These are phyloP conservation scores for Drosophila pallidifrons DNA, from an alignment of 1,140 invertebrate species.

Conservation along the genomic window DNA sequence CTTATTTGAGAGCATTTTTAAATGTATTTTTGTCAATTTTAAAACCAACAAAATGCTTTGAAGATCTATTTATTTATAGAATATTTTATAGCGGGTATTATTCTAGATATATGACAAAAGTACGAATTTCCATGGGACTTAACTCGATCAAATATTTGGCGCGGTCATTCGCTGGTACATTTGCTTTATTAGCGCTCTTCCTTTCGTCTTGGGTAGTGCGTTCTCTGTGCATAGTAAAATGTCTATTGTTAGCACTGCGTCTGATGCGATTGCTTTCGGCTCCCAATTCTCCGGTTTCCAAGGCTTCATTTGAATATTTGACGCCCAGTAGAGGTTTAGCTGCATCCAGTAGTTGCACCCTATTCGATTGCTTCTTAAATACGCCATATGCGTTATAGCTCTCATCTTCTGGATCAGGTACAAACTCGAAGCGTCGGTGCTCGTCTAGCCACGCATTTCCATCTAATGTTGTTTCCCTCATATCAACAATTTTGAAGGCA, in stretches of 20 bases:
- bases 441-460: conserved; percentile 77
- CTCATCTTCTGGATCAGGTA: conserved; percentile 53
- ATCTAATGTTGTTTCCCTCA: conserved; percentile 79
- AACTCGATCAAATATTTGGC: conserved; percentile 67
- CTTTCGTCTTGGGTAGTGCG: background rate
- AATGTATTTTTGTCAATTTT: no score
- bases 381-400: conserved; percentile 51
- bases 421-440: conserved; percentile 73
- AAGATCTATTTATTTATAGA: background rate
- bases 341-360: conserved; percentile 49
- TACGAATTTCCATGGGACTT: conserved; percentile 78
- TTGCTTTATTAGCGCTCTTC: background rate
- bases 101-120: conserved; percentile 63
- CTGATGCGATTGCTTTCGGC: conserved; percentile 75
- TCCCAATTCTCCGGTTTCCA: conserved; percentile 46
- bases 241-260: conserved; percentile 18
- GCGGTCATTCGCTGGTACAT: background rate
- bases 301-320: conserved; percentile 47
- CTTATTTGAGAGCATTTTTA: background rate
- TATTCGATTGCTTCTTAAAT: conserved; percentile 27
- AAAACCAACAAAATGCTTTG: background rate
- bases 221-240: conserved; percentile 26
- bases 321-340: conserved; percentile 41
- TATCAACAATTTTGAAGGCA: conserved; percentile 59
- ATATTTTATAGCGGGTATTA: background rate